Evolutionary conservation across 2,797 vertebrate genomes (phyloP), one percentile per base, ranked within the genome.

Genomic region (Rhincodon typus): DNA sequence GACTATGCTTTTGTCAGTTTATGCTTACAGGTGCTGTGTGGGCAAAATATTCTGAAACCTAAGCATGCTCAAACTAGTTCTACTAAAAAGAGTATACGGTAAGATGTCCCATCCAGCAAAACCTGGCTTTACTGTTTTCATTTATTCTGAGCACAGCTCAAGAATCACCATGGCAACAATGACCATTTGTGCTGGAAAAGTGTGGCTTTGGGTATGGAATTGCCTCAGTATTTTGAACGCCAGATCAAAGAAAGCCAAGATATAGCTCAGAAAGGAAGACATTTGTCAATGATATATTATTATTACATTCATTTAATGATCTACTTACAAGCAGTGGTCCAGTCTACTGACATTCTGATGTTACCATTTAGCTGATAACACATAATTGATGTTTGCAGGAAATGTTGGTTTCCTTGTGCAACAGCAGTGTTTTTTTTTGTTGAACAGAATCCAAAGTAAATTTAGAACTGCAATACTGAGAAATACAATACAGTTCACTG

Each of bases 391-490:
- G 66, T 66, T 95, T 77, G 74, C 19, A 53, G 42, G 69, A 53
- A 46, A 95, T 77, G 46, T 50, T 42, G 17, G 4, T 95, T 95
- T 95, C 46, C 70, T 21, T 93, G n/a, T 27, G 69, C 46, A 95
- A 30, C 62, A 57, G 30, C 53, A 95, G 53, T 95, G 70, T 74
- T 50, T 0, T 62, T 0, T 72, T 79, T 95, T 74, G 25, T 77
- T 95, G 69, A 95, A 77, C 30, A 95, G 70, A 50, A 77, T 77
- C 69, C 94, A 95, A 74, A 34, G 46, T 74, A 72, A 95, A 74
- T 74, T 95, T 74, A 50, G 15, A 21, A 38, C 27, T 19, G 5
- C 72, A 53, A 50, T 30, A 34, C 69, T 42, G 42, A 66, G 69
- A 74, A 70, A 25, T 27, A 95, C 34, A 94, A 46, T 94, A 30